Percentiles rank a stretch among this genome's conserved stretches.
phyloP scores from a whole-genome alignment of 2,888 invertebrate genomes.

The Eristalis arbustorum region DNA sequence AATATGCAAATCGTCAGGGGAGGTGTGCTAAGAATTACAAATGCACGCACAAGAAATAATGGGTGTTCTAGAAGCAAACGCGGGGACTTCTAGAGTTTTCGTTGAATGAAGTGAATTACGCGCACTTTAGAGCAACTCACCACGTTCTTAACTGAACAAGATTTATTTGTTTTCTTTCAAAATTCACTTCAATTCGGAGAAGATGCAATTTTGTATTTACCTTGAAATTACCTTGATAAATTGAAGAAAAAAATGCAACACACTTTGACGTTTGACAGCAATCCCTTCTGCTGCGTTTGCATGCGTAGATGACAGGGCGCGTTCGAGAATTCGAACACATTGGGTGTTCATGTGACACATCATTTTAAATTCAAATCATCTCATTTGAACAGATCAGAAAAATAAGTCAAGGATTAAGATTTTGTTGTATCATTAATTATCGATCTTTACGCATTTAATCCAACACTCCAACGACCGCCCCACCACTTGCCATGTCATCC shows the following conservation, averaged over 20 bases:
- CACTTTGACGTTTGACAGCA: not conserved
- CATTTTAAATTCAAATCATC: too few relatives aligned
- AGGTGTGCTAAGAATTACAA: not conserved
- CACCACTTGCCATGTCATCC: not conserved
- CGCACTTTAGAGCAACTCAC: not conserved
- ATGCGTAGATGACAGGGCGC: not conserved
- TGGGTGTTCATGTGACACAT: too few relatives aligned
- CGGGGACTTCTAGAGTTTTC: too few relatives aligned
- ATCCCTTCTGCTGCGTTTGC: not conserved
- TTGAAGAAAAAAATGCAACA: not conserved
- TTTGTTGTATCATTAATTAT: too few relatives aligned
- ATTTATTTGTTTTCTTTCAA: not conserved
- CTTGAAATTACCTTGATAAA: not conserved
- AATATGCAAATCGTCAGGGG: not conserved
- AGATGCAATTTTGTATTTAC: not conserved
- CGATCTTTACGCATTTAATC: too few relatives aligned
- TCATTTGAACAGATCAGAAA: too few relatives aligned
- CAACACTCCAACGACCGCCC: too few relatives aligned
- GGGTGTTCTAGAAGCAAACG: not conserved
- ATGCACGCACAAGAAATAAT: not conserved
- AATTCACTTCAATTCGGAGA: not conserved
- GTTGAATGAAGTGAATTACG: not conserved
- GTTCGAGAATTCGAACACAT: not conserved
- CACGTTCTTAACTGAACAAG: not conserved
- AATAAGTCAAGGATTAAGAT: too few relatives aligned